Base-by-base conservation (phyloP, 2,888 invertebrate genomes). In the Antheraea yamamai region DNA sequence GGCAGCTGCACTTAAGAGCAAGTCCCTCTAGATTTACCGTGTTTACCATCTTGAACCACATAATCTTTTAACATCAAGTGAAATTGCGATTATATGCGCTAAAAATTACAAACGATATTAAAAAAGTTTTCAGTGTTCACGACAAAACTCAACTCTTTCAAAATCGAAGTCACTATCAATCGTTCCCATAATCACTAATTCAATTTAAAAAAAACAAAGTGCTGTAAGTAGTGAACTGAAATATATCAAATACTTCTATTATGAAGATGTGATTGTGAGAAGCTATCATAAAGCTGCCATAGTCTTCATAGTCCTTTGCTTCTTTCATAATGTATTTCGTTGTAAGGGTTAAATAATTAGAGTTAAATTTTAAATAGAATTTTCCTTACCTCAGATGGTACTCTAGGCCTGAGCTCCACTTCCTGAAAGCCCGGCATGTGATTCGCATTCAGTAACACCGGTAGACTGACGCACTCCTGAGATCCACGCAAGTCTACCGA, bases 401-500 rank as follows among this genome's bases (percentile, higher is more conserved):
- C 85, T 85, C 93, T 87, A 80, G 91, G 88, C 85, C 92, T 87
- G 78, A 94, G 89, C 82, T 94, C 93, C 76, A 94, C 93, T 81
- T 95, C 94, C 88, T 93, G 94, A 87, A 93, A 95, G 80, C 91
- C 93, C 77, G 93, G 91, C 93, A 94, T 94, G 85, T 92, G 94
- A 75, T 93, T 94, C 70, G 94, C 89, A 85, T 92, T 93, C 83
- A 95, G 85, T 82, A 88, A 92, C 81, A 95, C 95, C 75, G 95
- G 95, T 81, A 95, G 87, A 80, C 95, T 95, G 83, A 95, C 88
- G 84, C 87, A 95, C 91, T 95, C 95, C 85, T 95, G 94, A 73
- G 94, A 94, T 64, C 93, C 92, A 68, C 89, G 80, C 85, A 91
- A 93, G 76, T 89, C 93, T 91, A 92, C 89, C 85, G 92, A 91